Percentiles rank a stretch among this genome's conserved stretches.
Evolutionary conservation across 2,797 vertebrate species (phyloP).

Genomic region (Phalloptychus januarius): DNA sequence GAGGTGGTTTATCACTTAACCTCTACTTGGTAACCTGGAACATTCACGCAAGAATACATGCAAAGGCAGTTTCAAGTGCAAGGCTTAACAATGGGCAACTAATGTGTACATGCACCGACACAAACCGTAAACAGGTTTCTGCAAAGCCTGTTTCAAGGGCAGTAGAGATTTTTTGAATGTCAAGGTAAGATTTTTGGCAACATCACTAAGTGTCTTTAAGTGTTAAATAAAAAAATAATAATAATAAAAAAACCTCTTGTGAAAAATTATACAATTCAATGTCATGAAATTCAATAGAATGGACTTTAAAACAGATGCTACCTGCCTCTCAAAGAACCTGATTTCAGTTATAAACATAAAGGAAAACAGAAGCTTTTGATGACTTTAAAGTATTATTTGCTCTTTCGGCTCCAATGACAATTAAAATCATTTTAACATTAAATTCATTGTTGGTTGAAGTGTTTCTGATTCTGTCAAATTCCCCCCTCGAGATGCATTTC

Average conservation of each 20-base stretch:
- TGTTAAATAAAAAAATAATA: neutral
- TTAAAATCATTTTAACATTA: neutral
- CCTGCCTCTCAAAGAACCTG: neutral
- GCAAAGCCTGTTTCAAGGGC: too few relatives aligned
- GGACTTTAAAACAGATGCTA: neutral
- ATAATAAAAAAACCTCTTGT: neutral
- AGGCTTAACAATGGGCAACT: neutral
- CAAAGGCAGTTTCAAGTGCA: neutral
- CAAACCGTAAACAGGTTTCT: neutral
- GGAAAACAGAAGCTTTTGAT: neutral
- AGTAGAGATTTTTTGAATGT: neutral
- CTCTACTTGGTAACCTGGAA: neutral
- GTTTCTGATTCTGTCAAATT: neutral
- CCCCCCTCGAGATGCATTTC: too few relatives aligned
- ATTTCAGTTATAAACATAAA: too few relatives aligned
- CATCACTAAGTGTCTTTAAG: neutral
- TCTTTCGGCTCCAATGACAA: neutral
- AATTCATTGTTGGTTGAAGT: neutral
- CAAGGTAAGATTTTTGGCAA: neutral
- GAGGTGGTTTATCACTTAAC: too few relatives aligned
- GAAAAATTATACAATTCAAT: neutral
- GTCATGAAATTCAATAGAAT: neutral
- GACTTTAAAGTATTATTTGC: neutral
- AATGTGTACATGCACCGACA: neutral
- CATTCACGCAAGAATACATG: neutral